Conservation (phyloP, 2,113 vertebrate species). For the Otolemur garnettii region DNA sequence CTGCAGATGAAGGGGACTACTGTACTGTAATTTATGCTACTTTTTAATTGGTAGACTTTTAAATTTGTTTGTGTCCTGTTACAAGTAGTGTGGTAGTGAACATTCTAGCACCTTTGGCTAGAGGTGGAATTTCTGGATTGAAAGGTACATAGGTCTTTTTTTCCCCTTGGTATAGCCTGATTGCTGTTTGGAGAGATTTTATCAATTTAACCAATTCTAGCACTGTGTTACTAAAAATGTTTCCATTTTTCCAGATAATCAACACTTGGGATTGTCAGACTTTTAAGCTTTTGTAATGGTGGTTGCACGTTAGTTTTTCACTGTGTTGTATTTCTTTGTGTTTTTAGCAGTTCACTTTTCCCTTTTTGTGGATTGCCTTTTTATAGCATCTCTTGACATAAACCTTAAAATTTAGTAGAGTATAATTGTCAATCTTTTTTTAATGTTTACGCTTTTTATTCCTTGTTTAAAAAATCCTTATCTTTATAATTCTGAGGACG, state of each 20-base stretch:
- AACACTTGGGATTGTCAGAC: neutral
- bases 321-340: neutral
- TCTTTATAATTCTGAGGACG: constrained; percentile 1
- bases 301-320: neutral
- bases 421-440: neutral
- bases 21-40: neutral
- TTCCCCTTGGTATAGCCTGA: neutral
- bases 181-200: neutral
- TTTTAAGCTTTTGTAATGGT: constrained; percentile 25
- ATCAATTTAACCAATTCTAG: neutral
- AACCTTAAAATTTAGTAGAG: neutral
- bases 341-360: neutral
- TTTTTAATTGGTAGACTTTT: neutral
- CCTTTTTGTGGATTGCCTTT: constrained; percentile 32
- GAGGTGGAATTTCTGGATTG: neutral
- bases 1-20: too few relatives aligned
- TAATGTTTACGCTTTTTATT: neutral
- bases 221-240: neutral
- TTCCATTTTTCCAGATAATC: neutral
- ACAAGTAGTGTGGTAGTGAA: neutral
- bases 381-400: constrained; percentile 9
- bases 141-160: neutral
- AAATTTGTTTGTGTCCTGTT: neutral
- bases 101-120: neutral
- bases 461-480: neutral